phyloP scores from a whole-genome alignment of 2,113 vertebrate species.

The Eretmochelys imbricata region DNA sequence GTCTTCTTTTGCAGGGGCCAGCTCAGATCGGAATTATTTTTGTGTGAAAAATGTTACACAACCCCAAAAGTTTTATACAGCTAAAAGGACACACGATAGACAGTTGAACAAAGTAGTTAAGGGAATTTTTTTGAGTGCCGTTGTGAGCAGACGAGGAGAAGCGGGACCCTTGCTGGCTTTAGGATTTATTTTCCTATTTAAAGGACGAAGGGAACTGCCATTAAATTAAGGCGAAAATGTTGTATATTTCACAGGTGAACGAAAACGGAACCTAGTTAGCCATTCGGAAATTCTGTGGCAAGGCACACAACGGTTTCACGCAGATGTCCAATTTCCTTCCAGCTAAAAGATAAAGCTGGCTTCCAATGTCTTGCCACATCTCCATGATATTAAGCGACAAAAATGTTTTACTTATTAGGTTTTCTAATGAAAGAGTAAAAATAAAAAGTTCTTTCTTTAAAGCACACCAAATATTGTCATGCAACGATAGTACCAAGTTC shows the following conservation, averaged over 20 bases:
- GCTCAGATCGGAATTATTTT: not conserved
- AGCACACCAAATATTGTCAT: not conserved
- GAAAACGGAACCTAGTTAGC: not conserved
- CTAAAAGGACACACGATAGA: not conserved
- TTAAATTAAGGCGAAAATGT: too few species aligned
- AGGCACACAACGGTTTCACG: too few species aligned
- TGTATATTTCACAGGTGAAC: not conserved
- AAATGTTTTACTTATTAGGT: not conserved
- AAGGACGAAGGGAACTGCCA: too few species aligned
- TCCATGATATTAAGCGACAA: not conserved
- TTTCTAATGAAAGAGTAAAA: not conserved
- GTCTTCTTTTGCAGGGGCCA: not conserved
- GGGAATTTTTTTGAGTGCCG: not conserved
- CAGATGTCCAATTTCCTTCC: not conserved
- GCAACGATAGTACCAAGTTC: not conserved
- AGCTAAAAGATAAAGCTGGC: not conserved
- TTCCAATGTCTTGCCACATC: not conserved
- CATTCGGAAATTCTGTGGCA: not conserved
- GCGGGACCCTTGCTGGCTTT: not conserved
- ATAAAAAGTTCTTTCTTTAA: not conserved
- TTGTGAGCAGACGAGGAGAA: not conserved
- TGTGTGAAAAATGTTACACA: not conserved
- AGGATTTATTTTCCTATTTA: not conserved
- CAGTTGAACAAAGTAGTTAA: not conserved
- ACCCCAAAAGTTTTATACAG: not conserved